Conservation (phyloP, 2,797 vertebrate species). For the Falco cherrug region DNA sequence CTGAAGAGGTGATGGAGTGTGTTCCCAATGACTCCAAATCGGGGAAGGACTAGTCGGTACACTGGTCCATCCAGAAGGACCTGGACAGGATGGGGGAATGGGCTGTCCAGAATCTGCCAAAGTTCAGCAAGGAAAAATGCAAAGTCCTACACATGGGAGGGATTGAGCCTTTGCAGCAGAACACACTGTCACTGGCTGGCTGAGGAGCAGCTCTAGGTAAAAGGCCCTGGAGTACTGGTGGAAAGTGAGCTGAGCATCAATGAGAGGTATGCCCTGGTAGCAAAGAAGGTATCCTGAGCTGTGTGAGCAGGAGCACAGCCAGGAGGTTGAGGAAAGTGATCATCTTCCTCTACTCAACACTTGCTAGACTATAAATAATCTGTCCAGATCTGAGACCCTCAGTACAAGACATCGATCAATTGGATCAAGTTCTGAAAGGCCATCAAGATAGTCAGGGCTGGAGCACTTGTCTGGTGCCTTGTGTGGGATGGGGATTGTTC, state of each 20-base stretch:
- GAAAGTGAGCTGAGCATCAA: not conserved
- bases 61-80: not conserved
- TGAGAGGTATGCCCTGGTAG: fast-evolving
- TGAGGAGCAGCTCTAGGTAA: not conserved
- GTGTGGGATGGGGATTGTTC: not conserved
- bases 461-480: not conserved
- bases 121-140: not conserved
- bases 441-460: not conserved
- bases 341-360: not conserved
- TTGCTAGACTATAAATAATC: not conserved
- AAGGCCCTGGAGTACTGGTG: not conserved
- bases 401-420: not conserved
- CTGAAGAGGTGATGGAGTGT: not conserved
- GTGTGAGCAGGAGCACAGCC: not conserved
- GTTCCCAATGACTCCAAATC: not conserved
- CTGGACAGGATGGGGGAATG: not conserved
- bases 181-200: not conserved
- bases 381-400: not conserved
- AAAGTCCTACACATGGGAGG: not conserved
- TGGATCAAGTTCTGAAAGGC: not conserved
- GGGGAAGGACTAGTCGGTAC: not conserved
- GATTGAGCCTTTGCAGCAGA: not conserved
- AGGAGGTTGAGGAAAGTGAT: not conserved
- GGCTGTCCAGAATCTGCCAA: not conserved
- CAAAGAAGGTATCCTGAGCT: not conserved